phyloP scores from a whole-genome alignment of 1,140 invertebrate species.

The Atta texana region DNA sequence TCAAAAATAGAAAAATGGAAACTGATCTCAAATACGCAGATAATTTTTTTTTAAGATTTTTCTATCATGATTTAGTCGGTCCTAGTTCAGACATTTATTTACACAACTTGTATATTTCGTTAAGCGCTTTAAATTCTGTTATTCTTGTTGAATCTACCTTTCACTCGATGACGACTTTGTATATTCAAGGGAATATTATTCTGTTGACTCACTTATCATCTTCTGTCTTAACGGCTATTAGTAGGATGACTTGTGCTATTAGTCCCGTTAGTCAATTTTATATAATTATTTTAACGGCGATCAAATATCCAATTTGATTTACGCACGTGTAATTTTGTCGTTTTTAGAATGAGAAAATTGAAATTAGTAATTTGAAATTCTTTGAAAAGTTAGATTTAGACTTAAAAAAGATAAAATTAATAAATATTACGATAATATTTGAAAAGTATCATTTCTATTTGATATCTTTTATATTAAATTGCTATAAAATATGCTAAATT shows the following conservation, averaged over 20 bases:
- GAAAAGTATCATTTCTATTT: background rate
- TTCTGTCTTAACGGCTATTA: constrained; percentile 39
- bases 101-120: constrained; percentile 36
- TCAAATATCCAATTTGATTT: constrained; percentile 38
- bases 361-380: background rate
- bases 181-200: constrained; percentile 33
- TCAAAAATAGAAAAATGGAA: background rate
- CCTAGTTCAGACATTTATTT: constrained; percentile 11
- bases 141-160: constrained; percentile 15
- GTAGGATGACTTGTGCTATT: constrained; percentile 46
- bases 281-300: constrained; percentile 28
- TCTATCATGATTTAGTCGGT: background rate
- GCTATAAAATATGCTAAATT: background rate
- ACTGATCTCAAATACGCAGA: background rate
- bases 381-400: background rate
- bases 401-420: background rate
- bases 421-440: background rate
- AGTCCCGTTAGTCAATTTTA: constrained; percentile 47
- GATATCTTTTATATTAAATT: background rate
- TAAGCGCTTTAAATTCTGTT: constrained; percentile 37
- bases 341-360: constrained; percentile 6
- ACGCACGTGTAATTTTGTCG: constrained; percentile 1
- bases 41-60: constrained; percentile 19
- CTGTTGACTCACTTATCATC: constrained; percentile 39
- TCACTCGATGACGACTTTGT: constrained; percentile 32